Conservation (phyloP, 2,797 vertebrate species). For the Cheirogaleus major region DNA sequence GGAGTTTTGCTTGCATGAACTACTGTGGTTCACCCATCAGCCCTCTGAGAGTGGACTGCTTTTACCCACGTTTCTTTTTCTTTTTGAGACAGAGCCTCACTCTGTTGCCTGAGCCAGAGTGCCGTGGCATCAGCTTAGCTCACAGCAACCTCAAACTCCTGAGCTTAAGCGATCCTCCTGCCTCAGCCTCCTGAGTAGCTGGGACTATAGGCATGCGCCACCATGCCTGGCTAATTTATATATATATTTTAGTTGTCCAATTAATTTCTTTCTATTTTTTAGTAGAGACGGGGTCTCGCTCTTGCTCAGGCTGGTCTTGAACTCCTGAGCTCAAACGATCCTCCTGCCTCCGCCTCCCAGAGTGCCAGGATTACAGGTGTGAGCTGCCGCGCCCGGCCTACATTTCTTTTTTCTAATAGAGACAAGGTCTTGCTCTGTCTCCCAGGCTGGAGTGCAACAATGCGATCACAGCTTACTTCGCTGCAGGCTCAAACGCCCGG, state of each 20-base stretch:
- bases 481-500: neutral
- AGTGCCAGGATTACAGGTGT: no score
- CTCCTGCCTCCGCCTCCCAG: no score
- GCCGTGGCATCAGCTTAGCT: neutral
- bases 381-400: no score
- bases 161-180: neutral
- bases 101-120: neutral
- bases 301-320: no score
- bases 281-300: no score
- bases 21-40: neutral
- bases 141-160: neutral
- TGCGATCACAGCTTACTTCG: neutral
- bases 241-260: no score
- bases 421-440: no score
- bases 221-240: no score
- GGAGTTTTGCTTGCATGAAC: neutral
- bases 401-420: no score
- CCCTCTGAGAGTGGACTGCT: neutral
- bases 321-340: no score
- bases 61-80: neutral
- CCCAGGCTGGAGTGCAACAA: no score
- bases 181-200: neutral
- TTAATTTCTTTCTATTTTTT: no score
- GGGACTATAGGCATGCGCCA: neutral
- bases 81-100: neutral